A percentile compares a stretch with the other conserved stretches of the same genome.
Evolutionary conservation across 2,888 invertebrate genomes (phyloP).

Genomic region (Cremastobaeus sp.): DNA sequence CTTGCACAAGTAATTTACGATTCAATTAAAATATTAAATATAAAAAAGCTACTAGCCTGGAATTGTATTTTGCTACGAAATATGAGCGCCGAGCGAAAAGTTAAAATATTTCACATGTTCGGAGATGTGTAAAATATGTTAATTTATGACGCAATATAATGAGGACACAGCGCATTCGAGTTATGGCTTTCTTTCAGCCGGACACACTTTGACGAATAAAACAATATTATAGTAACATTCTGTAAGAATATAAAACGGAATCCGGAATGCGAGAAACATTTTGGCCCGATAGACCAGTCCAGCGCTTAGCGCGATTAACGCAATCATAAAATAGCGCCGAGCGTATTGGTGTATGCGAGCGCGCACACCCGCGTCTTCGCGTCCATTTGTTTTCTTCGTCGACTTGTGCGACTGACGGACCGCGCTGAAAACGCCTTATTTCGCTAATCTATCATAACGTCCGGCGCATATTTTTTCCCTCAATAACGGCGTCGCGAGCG

Average conservation of each 20-base stretch:
- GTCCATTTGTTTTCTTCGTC: slow-evolving; percentile 67
- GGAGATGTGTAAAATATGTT: slow-evolving; percentile 62
- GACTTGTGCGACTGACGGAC: slow-evolving; percentile 66
- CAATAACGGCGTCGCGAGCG: slow-evolving; percentile 60
- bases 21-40: slow-evolving; percentile 58
- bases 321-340: slow-evolving; percentile 54
- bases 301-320: slow-evolving; percentile 64
- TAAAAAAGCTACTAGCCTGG: slow-evolving; percentile 25
- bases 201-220: slow-evolving; percentile 56
- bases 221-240: slow-evolving; percentile 60
- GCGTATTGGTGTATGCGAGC: slow-evolving; percentile 8
- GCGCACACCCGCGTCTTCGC: slow-evolving; percentile 49
- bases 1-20: slow-evolving; percentile 50
- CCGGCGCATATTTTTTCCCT: slow-evolving; percentile 65
- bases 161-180: slow-evolving; percentile 65
- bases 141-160: slow-evolving; percentile 65
- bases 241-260: slow-evolving; percentile 56
- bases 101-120: slow-evolving; percentile 59
- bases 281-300: slow-evolving; percentile 51
- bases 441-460: slow-evolving; percentile 68
- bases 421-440: slow-evolving; percentile 69
- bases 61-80: slow-evolving; percentile 52
- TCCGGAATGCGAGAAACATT: slow-evolving; percentile 53
- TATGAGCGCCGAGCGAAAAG: slow-evolving; percentile 51
- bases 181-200: slow-evolving; percentile 51